Conservation (phyloP, 1,140 invertebrate genomes). For the Asobara japonica region DNA sequence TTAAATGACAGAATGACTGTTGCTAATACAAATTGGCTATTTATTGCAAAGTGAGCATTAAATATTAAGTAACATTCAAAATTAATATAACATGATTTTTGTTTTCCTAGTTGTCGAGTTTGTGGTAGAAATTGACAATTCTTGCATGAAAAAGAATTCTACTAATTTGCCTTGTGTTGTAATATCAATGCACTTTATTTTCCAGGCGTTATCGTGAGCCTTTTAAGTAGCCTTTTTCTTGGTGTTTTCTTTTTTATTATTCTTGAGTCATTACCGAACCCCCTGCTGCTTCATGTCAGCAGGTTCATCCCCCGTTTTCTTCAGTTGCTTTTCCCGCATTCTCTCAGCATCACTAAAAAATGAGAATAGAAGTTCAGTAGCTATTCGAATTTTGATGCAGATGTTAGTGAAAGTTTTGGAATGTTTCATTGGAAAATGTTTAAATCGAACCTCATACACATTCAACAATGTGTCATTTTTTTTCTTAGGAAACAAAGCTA, state of each 20-base stretch:
- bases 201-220: neutral
- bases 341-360: constrained; percentile 70
- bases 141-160: too few relatives aligned
- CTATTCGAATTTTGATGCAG: too few relatives aligned
- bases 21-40: neutral
- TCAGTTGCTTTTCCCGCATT: constrained; percentile 71
- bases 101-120: too few relatives aligned
- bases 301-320: constrained; percentile 50
- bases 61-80: neutral
- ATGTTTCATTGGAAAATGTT: too few relatives aligned
- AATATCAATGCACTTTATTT: neutral
- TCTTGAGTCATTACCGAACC: constrained; percentile 43
- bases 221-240: neutral
- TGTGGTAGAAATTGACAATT: too few relatives aligned
- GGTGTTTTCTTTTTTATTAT: constrained; percentile 4
- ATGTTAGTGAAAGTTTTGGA: too few relatives aligned
- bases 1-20: constrained; percentile 8
- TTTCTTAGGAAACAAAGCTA: too few relatives aligned
- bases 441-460: too few relatives aligned
- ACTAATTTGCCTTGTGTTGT: neutral
- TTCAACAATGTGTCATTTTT: too few relatives aligned
- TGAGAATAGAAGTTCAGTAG: too few relatives aligned
- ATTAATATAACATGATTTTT: too few relatives aligned
- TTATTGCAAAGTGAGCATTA: neutral
- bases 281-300: constrained; percentile 47